Conservation (phyloP, 2,113 vertebrate species). For the Bombycilla garrulus region DNA sequence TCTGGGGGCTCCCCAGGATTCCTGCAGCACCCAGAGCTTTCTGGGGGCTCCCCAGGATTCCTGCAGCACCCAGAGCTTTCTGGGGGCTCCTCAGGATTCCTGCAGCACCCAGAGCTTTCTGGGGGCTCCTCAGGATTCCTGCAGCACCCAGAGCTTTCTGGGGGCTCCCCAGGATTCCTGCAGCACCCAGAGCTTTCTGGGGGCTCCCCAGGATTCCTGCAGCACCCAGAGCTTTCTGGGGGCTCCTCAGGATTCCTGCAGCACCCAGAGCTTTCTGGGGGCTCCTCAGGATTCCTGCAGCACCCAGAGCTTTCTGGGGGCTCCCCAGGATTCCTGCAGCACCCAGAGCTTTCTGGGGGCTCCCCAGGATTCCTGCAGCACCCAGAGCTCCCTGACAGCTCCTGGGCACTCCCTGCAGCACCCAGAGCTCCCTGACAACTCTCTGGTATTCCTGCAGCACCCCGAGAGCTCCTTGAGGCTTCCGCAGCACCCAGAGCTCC, state of each 20-base stretch:
- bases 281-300: accelerated
- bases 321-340: too few species aligned
- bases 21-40: background rate
- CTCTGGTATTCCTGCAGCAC: background rate
- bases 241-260: accelerated
- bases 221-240: too few species aligned
- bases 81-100: accelerated
- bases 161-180: too few species aligned
- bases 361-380: too few species aligned
- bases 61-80: background rate
- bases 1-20: too few species aligned
- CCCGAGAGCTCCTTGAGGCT: accelerated
- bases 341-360: too few species aligned
- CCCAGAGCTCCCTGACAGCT: background rate
- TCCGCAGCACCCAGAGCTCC: background rate
- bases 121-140: too few species aligned
- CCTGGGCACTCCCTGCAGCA: accelerated
- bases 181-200: background rate
- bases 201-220: background rate
- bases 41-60: accelerated
- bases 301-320: too few species aligned
- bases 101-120: too few species aligned
- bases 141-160: too few species aligned
- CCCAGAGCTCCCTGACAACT: background rate
- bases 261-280: too few species aligned